Conservation (phyloP, 2,888 invertebrate genomes). For the Hedya salicella region DNA sequence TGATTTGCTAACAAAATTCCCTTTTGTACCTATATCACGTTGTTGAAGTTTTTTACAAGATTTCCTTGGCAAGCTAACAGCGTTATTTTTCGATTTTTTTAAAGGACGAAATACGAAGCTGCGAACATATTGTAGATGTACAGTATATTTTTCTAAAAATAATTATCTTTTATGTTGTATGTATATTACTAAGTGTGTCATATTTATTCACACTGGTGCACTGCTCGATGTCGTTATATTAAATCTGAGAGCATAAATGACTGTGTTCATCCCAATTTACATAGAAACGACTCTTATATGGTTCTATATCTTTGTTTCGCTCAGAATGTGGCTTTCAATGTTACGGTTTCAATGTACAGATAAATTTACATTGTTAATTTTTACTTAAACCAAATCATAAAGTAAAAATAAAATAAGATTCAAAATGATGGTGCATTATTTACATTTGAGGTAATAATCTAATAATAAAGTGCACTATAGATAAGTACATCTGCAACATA, state of each 20-base stretch:
- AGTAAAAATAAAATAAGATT: background rate
- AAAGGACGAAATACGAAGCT: too few species aligned
- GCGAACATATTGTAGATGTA: too few species aligned
- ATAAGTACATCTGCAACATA: too few species aligned
- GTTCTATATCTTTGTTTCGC: constrained; percentile 37
- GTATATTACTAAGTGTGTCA: constrained; percentile 19
- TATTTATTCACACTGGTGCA: constrained; percentile 30
- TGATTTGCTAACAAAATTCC: too few species aligned
- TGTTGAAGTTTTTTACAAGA: too few species aligned
- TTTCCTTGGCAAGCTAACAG: too few species aligned
- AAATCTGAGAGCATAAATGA: constrained; percentile 37
- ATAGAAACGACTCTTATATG: constrained; percentile 33
- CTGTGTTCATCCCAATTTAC: constrained; percentile 32
- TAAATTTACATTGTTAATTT: background rate
- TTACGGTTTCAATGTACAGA: constrained; percentile 9
- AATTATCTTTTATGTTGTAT: background rate
- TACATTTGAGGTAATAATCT: too few species aligned
- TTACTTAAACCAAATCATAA: background rate
- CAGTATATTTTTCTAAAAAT: too few species aligned
- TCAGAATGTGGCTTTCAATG: constrained; percentile 26
- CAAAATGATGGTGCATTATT: too few species aligned
- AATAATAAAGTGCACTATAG: too few species aligned
- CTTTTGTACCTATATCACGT: too few species aligned
- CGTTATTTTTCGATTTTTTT: too few species aligned
- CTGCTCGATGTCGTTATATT: constrained; percentile 31